phyloP scores from a whole-genome alignment of 2,888 invertebrate species.

The Muscina levida region DNA sequence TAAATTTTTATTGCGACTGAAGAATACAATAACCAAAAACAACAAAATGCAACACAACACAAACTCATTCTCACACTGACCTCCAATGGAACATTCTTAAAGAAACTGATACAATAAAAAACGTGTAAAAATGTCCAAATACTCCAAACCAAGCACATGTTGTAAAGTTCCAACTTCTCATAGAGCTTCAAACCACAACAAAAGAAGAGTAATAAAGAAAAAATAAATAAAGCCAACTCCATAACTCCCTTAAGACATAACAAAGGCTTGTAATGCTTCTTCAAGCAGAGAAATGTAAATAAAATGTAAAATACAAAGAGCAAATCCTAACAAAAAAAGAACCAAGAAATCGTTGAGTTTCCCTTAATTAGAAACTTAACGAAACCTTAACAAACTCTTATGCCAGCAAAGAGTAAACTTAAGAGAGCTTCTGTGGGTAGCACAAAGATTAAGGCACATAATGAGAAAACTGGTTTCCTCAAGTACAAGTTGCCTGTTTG shows the following conservation, averaged over 20 bases:
- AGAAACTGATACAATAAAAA: conserved; percentile 13
- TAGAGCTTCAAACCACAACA: background rate
- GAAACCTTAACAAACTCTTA: conserved; percentile 42
- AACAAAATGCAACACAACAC: background rate
- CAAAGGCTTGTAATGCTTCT: background rate
- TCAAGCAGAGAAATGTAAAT: conserved; percentile 21
- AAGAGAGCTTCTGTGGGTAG: conserved; percentile 10
- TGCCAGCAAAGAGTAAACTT: conserved; percentile 44
- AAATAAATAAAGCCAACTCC: background rate
- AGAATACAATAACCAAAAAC: conserved; percentile 26
- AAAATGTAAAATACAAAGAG: conserved; percentile 22
- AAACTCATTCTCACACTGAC: conserved; percentile 44
- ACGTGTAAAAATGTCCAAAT: conserved; percentile 7
- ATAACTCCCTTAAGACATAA: conserved; percentile 15
- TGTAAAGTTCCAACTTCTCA: background rate
- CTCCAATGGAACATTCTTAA: conserved; percentile 23
- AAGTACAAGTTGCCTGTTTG: conserved; percentile 24
- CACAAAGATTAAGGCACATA: conserved; percentile 16
- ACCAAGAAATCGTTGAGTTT: too few relatives aligned
- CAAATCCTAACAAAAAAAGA: conserved; percentile 24
- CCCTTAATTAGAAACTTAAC: too few relatives aligned
- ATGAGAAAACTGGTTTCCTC: conserved; percentile 56
- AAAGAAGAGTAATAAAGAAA: conserved; percentile 23
- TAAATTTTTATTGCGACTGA: conserved; percentile 42
- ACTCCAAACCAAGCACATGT: background rate